Conservation (phyloP, 1,140 invertebrate species). For the Tetramorium parvispinum region DNA sequence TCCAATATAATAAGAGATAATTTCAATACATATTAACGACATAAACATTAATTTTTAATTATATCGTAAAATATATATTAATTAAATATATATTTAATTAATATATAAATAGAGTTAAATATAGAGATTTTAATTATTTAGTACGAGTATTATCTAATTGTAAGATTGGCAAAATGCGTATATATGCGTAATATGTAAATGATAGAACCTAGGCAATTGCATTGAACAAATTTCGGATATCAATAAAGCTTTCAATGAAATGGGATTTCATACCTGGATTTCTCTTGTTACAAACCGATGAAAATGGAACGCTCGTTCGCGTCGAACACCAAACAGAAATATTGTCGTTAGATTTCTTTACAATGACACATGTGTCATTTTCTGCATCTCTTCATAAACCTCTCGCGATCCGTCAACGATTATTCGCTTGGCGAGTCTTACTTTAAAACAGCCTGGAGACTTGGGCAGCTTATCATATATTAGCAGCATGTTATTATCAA, state of each 20-base stretch:
- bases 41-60: not conserved
- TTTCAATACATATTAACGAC: not conserved
- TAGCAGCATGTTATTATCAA: slow-evolving; percentile 78
- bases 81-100: not conserved
- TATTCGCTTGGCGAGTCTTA: slow-evolving; percentile 65
- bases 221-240: not conserved
- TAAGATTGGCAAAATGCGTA: not conserved
- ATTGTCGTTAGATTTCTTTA: slow-evolving; percentile 64
- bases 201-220: not conserved
- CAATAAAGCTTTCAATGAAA: not conserved
- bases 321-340: not conserved
- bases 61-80: not conserved
- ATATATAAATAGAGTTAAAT: too few species aligned
- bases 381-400: slow-evolving; percentile 1
- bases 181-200: too few species aligned
- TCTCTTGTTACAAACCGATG: not conserved
- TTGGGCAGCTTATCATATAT: slow-evolving; percentile 76
- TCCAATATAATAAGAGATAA: too few species aligned
- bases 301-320: not conserved
- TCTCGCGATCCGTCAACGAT: slow-evolving; percentile 43
- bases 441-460: slow-evolving; percentile 53
- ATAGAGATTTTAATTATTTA: not conserved
- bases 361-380: slow-evolving; percentile 61
- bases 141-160: not conserved
- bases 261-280: slow-evolving; percentile 35